These are phyloP conservation scores for Holacanthus passer DNA, from an alignment of 2,113 vertebrate species.

Conservation along the genomic window DNA sequence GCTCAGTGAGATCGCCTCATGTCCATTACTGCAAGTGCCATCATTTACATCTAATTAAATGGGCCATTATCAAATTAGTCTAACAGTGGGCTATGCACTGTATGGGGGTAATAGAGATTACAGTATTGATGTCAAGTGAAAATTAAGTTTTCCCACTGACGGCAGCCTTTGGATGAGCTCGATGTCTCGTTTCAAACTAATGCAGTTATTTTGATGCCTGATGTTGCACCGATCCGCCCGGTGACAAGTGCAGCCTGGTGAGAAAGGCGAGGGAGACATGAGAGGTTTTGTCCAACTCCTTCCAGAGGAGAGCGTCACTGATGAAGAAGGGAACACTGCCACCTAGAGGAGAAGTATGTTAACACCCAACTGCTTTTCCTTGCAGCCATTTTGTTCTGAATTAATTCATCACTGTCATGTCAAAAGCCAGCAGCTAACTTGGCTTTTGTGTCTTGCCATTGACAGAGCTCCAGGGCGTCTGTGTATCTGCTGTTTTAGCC, in stretches of 20 bases:
- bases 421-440: slow-evolving; percentile 13
- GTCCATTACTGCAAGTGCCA: background rate
- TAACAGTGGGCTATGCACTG: slow-evolving; percentile 21
- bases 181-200: slow-evolving; percentile 28
- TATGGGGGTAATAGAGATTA: slow-evolving; percentile 29
- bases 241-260: slow-evolving; percentile 28
- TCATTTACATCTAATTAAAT: slow-evolving; percentile 60
- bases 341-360: slow-evolving; percentile 55
- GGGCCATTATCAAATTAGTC: slow-evolving; percentile 58
- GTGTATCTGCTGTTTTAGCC: background rate
- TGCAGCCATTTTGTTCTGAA: slow-evolving; percentile 75
- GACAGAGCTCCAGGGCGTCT: slow-evolving; percentile 12
- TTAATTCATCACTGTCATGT: slow-evolving; percentile 30
- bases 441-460: slow-evolving; percentile 9
- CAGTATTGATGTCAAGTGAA: slow-evolving; percentile 33
- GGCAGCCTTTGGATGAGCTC: slow-evolving; percentile 4
- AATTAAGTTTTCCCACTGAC: slow-evolving; percentile 18
- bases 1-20: background rate
- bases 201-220: slow-evolving; percentile 25
- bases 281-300: background rate
- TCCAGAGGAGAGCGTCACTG: background rate
- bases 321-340: slow-evolving; percentile 68
- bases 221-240: slow-evolving; percentile 30
- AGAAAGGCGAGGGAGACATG: background rate
- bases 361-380: background rate